Base-by-base conservation (phyloP, 2,888 invertebrate genomes). In the Hipparchia semele region DNA sequence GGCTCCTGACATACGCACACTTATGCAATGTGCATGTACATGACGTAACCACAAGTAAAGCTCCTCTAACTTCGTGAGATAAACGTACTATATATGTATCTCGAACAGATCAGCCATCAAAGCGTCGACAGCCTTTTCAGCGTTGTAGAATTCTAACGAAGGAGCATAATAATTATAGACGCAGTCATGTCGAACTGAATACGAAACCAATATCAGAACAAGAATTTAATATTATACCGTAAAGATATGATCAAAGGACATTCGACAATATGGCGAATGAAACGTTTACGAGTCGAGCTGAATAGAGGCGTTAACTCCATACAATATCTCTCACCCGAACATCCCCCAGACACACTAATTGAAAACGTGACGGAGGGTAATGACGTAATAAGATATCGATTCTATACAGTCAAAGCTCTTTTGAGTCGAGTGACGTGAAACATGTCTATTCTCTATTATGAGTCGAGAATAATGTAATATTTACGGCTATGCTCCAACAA, bases 281-380 rank as follows among this genome's bases (percentile, higher is more conserved):
- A 73, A 70, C 71, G 72, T 71, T 75, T 72, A 75, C 73, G 76
- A 76, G 73, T 64, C 61, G 45, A 62, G 70, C 59, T 77, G 77
- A 77, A 77, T 77, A 74, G 70, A 74, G 66, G 74, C 73, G 73
- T 69, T 69, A 69, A 69, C 69, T 53, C 69, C 61, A 69, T 69
- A 69, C 69, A 69, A 69, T 69, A 69, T 61, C 33, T 53, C 61
- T 69, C 69, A 69, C 53, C 60, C 69, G 69, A 39, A 61, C 69
- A 69, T 53, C 69, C 81, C 74, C 74, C 82, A 85, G 85, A 83
- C 84, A 85, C 83, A 86, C 90, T 91, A 91, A 92, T 91, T 90
- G 90, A 90, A 91, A 90, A 91, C 92, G 91, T 91, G 91, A 90
- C 88, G 60, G 75, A 68, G 69, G 46, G 64, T 66, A 61, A 49